These are phyloP conservation scores for Zaprionus lineosus DNA, from an alignment of 2,888 invertebrate genomes.

Conservation along the genomic window DNA sequence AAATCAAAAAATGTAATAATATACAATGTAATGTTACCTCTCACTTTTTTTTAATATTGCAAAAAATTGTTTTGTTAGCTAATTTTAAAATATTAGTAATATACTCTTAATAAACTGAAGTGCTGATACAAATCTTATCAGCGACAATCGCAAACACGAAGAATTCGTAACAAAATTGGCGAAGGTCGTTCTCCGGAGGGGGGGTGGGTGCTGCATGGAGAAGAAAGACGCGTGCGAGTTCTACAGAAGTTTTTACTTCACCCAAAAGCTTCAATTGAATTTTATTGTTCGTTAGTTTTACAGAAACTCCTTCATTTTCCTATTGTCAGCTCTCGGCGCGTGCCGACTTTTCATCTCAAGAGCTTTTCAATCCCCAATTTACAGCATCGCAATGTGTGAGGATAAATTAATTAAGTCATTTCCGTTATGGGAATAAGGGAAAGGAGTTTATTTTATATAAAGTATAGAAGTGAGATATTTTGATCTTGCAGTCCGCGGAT, in stretches of 20 bases:
- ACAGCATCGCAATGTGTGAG: conserved; percentile 43
- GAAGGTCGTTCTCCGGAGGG: conserved; percentile 28
- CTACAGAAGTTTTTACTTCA: conserved; percentile 25
- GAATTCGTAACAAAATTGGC: conserved; percentile 1
- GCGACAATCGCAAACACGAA: neutral
- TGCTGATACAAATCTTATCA: conserved; percentile 44
- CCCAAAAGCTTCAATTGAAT: neutral
- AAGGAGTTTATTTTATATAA: neutral
- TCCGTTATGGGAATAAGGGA: conserved; percentile 45
- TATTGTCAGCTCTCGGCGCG: conserved; percentile 28
- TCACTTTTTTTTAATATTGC: too few species aligned
- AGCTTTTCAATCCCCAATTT: conserved; percentile 26
- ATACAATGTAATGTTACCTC: neutral
- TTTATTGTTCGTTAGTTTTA: neutral
- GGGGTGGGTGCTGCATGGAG: neutral
- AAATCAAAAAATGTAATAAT: neutral
- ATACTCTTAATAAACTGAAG: conserved; percentile 26
- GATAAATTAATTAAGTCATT: conserved; percentile 65
- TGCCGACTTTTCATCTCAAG: conserved; percentile 53
- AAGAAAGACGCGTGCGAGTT: conserved; percentile 27
- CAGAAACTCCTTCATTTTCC: too few species aligned
- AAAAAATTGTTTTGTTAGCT: too few species aligned
- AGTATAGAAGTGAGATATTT: too few species aligned
- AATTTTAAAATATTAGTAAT: too few species aligned
- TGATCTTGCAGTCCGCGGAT: too few species aligned